phyloP scores from a whole-genome alignment of 2,888 invertebrate species.

The Pemphredon lugubris region DNA sequence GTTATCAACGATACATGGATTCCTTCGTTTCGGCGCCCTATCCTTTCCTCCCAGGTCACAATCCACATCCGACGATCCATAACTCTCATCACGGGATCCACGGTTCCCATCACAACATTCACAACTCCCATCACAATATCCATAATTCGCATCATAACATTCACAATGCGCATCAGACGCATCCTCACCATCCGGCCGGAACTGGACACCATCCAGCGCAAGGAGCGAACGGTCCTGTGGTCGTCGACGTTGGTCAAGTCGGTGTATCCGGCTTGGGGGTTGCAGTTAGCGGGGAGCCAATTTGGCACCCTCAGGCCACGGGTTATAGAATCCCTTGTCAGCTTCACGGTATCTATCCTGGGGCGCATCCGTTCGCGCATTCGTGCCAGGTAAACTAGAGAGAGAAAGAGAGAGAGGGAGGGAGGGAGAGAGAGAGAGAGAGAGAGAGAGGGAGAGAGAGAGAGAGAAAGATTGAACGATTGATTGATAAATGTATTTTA shows the following conservation, averaged over 20 bases:
- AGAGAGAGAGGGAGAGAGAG: too few relatives aligned
- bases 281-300: conserved; percentile 73
- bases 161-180: conserved; percentile 76
- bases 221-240: conserved; percentile 76
- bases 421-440: too few relatives aligned
- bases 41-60: conserved; percentile 73
- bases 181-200: conserved; percentile 74
- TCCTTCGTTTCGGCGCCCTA: conserved; percentile 72
- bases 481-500: too few relatives aligned
- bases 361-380: conserved; percentile 77
- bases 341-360: conserved; percentile 77
- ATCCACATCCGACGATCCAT: conserved; percentile 72
- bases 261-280: conserved; percentile 77
- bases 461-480: too few relatives aligned
- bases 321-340: conserved; percentile 78
- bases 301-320: conserved; percentile 76
- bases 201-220: conserved; percentile 76
- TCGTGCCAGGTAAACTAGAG: conserved; percentile 80
- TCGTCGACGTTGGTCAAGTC: conserved; percentile 78
- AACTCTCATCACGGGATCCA: conserved; percentile 72
- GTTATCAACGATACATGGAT: conserved; percentile 74
- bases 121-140: conserved; percentile 71
- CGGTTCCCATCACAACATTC: conserved; percentile 70
- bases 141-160: conserved; percentile 76
- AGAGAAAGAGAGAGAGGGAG: too few relatives aligned